phyloP scores from a whole-genome alignment of 2,797 vertebrate genomes.

The Vespertilio murinus region DNA sequence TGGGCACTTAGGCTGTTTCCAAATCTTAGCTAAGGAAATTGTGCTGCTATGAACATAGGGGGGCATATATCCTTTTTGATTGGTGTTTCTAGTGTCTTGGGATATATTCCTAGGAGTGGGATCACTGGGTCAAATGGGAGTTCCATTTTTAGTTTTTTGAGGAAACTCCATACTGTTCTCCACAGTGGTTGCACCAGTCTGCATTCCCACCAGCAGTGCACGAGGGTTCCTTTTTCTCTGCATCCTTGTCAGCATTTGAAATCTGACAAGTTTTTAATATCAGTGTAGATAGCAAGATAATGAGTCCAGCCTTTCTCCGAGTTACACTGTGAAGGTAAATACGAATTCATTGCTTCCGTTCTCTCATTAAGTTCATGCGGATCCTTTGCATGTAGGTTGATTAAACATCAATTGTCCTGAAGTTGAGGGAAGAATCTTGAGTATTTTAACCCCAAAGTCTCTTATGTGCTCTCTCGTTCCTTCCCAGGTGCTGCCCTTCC shows the following conservation, averaged over 20 bases:
- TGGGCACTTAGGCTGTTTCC: too few relatives aligned
- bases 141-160: too few relatives aligned
- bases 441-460: fast-evolving
- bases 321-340: not conserved
- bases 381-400: not conserved
- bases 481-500: conserved; percentile 93
- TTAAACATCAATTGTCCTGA: not conserved
- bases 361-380: fast-evolving
- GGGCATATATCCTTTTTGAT: too few relatives aligned
- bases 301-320: not conserved
- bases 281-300: not conserved
- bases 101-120: too few relatives aligned
- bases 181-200: too few relatives aligned
- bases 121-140: too few relatives aligned
- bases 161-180: too few relatives aligned
- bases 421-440: fast-evolving
- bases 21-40: too few relatives aligned
- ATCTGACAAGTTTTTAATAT: not conserved
- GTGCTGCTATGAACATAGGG: too few relatives aligned
- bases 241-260: not conserved
- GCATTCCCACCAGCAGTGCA: too few relatives aligned
- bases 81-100: too few relatives aligned
- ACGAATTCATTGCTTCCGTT: fast-evolving
- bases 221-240: too few relatives aligned
- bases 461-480: conserved; percentile 14